Evolutionary conservation across 1,140 invertebrate species (phyloP), one percentile per base, ranked within the genome.

Genomic region (Eriocheir sinensis): DNA sequence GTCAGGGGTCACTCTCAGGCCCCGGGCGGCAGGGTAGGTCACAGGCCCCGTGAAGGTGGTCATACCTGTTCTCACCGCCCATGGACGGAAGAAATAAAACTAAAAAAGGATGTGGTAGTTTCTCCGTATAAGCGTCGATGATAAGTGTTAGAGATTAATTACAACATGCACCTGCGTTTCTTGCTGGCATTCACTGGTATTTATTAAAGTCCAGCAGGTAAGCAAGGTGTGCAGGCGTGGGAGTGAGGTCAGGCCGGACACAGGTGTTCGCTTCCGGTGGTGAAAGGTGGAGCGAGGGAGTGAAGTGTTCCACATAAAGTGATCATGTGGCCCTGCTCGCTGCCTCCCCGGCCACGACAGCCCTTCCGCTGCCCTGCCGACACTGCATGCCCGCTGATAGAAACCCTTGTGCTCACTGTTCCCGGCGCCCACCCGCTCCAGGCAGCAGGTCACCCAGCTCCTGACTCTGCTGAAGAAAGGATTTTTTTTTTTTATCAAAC

Each of bases 1-100:
- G 91, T 44, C 91, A 85, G 36, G 91, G 91, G 91, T 93, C 91
- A 93, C 79, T 93, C 91, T 93, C 91, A 93, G 91, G 91, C 80
- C 91, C 80, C 91, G 80, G 91, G 91, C 60, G 30, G 91, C 91
- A 41, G 21, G 80, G 36, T 83, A 36, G 80, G 81, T 41, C 44
- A 48, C 79, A 36, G 81, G 48, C 30, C 34, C 34, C 30, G 90
- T 80, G 72, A 81, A 81, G 90, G 90, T 15, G 90, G 90, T 40
- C 79, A 41, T 41, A 30, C 38, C 72, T 27, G 79, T 92, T 92
- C 90, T 92, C 90, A 92, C 90, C 60, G 80, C 90, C 90, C 80
- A 81, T 92, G 90, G 90, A 92, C 90, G 90, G 90, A 92, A 81
- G 79, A 6, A 41, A 30, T 0, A 40, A 48, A 89, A 12, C 27